These are phyloP conservation scores for Meteorus sp. DNA, from an alignment of 1,140 invertebrate species.

Conservation along the genomic window DNA sequence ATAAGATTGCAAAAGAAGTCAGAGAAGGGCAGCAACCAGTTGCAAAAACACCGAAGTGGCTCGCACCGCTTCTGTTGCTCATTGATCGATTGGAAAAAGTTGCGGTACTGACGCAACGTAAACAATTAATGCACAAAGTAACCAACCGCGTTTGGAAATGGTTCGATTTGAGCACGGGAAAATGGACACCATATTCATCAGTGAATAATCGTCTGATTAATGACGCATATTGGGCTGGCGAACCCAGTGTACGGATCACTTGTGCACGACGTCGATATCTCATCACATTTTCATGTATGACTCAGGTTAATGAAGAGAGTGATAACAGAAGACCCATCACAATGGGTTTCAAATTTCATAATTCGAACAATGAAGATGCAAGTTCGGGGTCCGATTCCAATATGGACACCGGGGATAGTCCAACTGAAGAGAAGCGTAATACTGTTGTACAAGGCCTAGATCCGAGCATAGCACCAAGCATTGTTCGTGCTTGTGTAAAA, in stretches of 20 bases:
- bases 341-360: conserved; percentile 63
- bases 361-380: conserved; percentile 43
- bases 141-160: conserved; percentile 77
- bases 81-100: conserved; percentile 84
- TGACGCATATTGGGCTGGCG: conserved; percentile 79
- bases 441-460: conserved; percentile 51
- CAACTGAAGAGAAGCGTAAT: conserved; percentile 43
- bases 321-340: conserved; percentile 83
- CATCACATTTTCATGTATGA: conserved; percentile 82
- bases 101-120: conserved; percentile 70
- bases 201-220: conserved; percentile 81
- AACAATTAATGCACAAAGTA: conserved; percentile 71
- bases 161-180: conserved; percentile 81
- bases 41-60: conserved; percentile 74
- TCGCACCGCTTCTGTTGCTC: conserved; percentile 76
- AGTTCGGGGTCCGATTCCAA: conserved; percentile 47
- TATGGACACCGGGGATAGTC: conserved; percentile 53
- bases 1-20: conserved; percentile 38
- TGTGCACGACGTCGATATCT: conserved; percentile 78
- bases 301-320: conserved; percentile 81
- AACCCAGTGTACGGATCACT: conserved; percentile 71
- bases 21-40: conserved; percentile 44
- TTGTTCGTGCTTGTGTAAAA: conserved; percentile 67
- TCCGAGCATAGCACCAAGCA: conserved; percentile 48
- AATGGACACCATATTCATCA: conserved; percentile 78